A percentile compares a stretch with the other conserved stretches of the same genome.
These are phyloP conservation scores for Heliconius melpomene DNA, from an alignment of 1,140 invertebrate species.

Conservation along the genomic window DNA sequence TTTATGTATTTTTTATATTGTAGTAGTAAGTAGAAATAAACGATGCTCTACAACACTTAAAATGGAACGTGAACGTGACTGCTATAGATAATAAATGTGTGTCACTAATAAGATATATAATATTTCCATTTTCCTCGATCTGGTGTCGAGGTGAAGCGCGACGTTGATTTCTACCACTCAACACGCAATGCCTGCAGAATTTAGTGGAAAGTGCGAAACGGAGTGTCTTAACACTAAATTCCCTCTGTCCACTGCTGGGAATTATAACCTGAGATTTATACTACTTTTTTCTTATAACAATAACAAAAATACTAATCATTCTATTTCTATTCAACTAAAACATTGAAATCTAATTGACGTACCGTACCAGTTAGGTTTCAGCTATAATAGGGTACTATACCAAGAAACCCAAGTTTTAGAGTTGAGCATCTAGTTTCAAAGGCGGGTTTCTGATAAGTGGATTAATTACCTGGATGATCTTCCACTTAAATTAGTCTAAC, in stretches of 20 bases:
- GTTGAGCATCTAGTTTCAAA: slow-evolving; percentile 72
- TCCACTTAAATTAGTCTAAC: slow-evolving; percentile 73
- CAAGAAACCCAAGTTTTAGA: slow-evolving; percentile 43
- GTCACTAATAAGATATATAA: neutral
- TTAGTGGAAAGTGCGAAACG: too few relatives aligned
- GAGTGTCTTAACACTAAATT: too few relatives aligned
- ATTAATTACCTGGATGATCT: slow-evolving; percentile 77
- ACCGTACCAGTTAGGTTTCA: slow-evolving; percentile 14
- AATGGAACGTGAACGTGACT: too few relatives aligned
- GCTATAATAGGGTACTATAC: slow-evolving; percentile 31
- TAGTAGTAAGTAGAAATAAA: neutral
- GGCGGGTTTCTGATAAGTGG: slow-evolving; percentile 68
- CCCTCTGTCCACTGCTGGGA: too few relatives aligned
- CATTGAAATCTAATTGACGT: neutral
- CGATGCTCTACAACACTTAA: too few relatives aligned
- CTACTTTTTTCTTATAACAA: too few relatives aligned
- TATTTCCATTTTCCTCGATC: neutral
- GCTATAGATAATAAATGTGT: too few relatives aligned
- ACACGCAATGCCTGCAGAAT: too few relatives aligned
- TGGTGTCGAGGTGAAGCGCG: too few relatives aligned
- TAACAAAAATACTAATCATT: too few relatives aligned
- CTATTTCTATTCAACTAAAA: neutral
- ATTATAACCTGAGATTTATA: too few relatives aligned
- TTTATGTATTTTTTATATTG: neutral
- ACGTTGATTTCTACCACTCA: too few relatives aligned